A percentile compares a stretch with the other conserved stretches of the same genome.
These are phyloP conservation scores for Rhipidura dahli DNA, from an alignment of 2,113 vertebrate genomes.

Conservation along the genomic window DNA sequence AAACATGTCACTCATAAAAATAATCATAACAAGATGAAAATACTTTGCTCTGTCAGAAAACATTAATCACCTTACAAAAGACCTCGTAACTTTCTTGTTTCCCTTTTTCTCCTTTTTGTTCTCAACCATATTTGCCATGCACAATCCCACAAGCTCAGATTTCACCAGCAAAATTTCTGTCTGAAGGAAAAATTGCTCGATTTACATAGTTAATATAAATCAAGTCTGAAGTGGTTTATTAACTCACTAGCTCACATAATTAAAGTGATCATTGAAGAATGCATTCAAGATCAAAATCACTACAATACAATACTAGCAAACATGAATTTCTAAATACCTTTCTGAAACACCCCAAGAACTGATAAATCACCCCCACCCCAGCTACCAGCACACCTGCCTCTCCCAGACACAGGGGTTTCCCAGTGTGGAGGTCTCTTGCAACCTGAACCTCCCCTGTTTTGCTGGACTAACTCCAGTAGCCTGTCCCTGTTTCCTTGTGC, in stretches of 20 bases:
- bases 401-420: not conserved
- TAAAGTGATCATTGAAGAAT: not conserved
- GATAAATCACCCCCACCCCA: not conserved
- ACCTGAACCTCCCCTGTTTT: not conserved
- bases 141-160: not conserved
- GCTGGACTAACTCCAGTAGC: not conserved
- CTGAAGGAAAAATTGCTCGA: not conserved
- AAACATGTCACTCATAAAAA: not conserved
- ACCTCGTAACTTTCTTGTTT: not conserved
- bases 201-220: not conserved
- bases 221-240: not conserved
- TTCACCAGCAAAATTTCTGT: not conserved
- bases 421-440: not conserved
- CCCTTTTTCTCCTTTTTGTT: not conserved
- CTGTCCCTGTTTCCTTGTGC: not conserved
- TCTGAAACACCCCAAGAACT: not conserved
- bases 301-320: not conserved
- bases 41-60: not conserved
- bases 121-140: not conserved
- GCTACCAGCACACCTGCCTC: not conserved
- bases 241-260: not conserved
- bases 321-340: not conserved
- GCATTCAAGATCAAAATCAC: not conserved
- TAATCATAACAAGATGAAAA: not conserved
- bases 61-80: not conserved